Conservation (phyloP, 2,888 invertebrate species). For the Sabatieria punctata region DNA sequence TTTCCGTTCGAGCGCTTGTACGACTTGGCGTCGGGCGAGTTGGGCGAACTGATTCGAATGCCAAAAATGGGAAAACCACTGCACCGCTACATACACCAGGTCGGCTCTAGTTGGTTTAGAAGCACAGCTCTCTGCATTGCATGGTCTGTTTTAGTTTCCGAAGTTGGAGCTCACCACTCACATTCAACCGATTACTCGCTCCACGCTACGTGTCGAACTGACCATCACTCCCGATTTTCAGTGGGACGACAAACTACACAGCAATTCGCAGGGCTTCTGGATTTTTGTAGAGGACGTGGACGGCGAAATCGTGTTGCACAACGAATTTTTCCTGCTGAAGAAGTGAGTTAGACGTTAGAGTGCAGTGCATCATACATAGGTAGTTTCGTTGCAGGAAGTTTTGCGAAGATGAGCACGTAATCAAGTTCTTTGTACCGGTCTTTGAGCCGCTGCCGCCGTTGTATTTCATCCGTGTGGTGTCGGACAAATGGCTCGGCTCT, state of each 20-base stretch:
- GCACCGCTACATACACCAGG: slow-evolving; percentile 81
- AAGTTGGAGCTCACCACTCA: slow-evolving; percentile 87
- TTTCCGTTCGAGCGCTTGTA: slow-evolving; percentile 51
- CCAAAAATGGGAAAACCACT: slow-evolving; percentile 86
- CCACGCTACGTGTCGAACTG: slow-evolving; percentile 75
- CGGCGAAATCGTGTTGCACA: slow-evolving; percentile 59
- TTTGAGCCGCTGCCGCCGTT: slow-evolving; percentile 96
- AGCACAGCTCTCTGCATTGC: neutral
- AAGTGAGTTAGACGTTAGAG: too few relatives aligned
- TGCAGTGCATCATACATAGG: slow-evolving; percentile 95
- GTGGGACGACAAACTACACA: slow-evolving; percentile 86
- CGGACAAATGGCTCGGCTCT: slow-evolving; percentile 40
- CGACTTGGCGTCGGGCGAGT: slow-evolving; percentile 88
- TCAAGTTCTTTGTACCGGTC: slow-evolving; percentile 95
- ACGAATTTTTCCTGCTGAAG: slow-evolving; percentile 85
- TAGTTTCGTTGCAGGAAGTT: slow-evolving; percentile 51
- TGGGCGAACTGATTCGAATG: slow-evolving; percentile 76
- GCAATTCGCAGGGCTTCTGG: slow-evolving; percentile 47
- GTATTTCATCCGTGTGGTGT: slow-evolving; percentile 59
- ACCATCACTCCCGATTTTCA: slow-evolving; percentile 97
- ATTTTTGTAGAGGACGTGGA: slow-evolving; percentile 47
- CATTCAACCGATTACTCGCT: slow-evolving; percentile 82
- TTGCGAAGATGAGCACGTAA: slow-evolving; percentile 74
- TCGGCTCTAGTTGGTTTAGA: slow-evolving; percentile 4
- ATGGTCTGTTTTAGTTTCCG: slow-evolving; percentile 46